phyloP scores from a whole-genome alignment of 2,113 vertebrate species.

The Stegostoma tigrinum region DNA sequence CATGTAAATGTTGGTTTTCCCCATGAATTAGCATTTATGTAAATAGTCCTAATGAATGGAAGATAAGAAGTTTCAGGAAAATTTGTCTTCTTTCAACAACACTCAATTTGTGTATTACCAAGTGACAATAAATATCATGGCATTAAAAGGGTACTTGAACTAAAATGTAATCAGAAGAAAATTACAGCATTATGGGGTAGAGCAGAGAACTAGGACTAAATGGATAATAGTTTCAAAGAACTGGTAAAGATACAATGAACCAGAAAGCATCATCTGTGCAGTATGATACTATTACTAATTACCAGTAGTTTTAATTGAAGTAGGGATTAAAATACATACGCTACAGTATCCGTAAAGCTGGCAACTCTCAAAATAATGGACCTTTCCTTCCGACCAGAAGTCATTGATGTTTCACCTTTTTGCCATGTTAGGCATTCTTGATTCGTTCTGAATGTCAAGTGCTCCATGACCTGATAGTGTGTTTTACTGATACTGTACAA shows the following conservation, averaged over 20 bases:
- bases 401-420: neutral
- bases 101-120: no score
- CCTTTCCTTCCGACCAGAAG: neutral
- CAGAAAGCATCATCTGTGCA: no score
- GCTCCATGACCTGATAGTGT: neutral
- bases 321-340: neutral
- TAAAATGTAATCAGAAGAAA: neutral
- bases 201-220: neutral
- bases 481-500: neutral
- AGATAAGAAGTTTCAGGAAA: no score
- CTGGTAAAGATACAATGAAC: neutral
- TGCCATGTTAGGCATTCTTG: neutral
- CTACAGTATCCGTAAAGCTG: neutral
- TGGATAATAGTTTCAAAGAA: neutral
- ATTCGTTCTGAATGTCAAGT: neutral
- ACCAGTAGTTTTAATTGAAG: neutral
- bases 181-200: neutral
- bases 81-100: no score
- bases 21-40: no score
- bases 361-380: neutral
- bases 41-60: no score
- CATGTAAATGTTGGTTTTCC: no score
- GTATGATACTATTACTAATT: neutral
- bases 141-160: neutral
- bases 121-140: neutral